Percentiles rank a stretch among this genome's conserved stretches.
Evolutionary conservation across 2,113 vertebrate genomes (phyloP).

Genomic region (Zosterops lateralis): DNA sequence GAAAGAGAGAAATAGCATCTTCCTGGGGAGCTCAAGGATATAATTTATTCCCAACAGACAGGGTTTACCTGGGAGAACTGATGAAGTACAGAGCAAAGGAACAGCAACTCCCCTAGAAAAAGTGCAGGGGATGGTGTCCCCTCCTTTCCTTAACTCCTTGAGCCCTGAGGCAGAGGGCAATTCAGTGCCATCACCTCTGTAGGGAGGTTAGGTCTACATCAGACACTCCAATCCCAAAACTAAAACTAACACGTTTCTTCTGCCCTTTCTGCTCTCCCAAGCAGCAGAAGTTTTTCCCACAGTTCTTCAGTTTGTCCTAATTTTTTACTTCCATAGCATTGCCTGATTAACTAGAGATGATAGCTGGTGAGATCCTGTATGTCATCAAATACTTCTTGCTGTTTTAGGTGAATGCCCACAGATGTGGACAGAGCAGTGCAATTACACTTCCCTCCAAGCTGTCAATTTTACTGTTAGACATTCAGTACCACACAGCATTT

Average conservation of each 20-base stretch:
- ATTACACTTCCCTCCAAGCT: neutral
- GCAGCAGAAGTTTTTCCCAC: neutral
- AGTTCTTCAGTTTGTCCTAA: slow-evolving; percentile 26
- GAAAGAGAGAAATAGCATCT: neutral
- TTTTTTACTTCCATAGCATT: neutral
- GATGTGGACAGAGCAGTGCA: neutral
- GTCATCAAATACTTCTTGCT: neutral
- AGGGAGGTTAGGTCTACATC: neutral
- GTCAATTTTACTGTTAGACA: neutral
- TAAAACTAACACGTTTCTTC: neutral
- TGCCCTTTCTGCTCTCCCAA: neutral
- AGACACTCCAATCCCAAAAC: neutral
- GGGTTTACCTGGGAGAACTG: neutral
- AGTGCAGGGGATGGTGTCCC: neutral
- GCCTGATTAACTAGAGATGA: neutral
- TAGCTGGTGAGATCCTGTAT: neutral
- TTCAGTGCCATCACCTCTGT: neutral
- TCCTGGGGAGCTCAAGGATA: neutral
- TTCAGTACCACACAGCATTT: neutral
- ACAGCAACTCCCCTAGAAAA: neutral
- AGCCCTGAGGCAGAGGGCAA: neutral
- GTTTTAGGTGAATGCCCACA: neutral
- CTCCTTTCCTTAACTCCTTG: neutral
- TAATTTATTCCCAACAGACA: neutral
- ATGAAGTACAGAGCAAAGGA: neutral